Evolutionary conservation across 2,797 vertebrate genomes (phyloP), one percentile per base, ranked within the genome.

Genomic region (Oceanodroma leucorhoa): DNA sequence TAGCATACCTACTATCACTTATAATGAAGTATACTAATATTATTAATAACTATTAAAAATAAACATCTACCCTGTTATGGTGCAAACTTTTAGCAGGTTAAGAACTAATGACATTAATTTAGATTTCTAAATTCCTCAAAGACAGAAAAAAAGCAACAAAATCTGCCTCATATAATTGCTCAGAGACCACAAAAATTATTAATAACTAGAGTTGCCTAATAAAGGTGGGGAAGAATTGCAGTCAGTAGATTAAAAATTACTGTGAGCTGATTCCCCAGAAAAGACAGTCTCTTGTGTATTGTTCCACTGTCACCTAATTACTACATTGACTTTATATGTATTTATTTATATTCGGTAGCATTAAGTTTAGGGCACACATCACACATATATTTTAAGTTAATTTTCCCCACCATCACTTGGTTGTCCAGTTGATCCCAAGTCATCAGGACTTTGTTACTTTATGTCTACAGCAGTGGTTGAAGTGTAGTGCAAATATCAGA

Each of bases 11-110:
- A 67, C 61, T 32, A 92, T 79, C 71, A 78, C 65, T 94, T 92
- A 36, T 54, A 93, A 85, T 93, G 90, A 96, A 96, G 96, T 83
- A 80, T 51, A 92, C 84, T 67, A 65, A 87, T 90, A 83, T 75
- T 73, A 65, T 40, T 57, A 93, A 79, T 79, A 91, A 77, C 45
- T 92, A 88, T 95, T 95, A 91, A 94, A 93, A 80, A 84, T 53
- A 93, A 89, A 81, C 51, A 93, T 85, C 89, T 87, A 57, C 87
- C 41, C 48, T 67, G 27, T 80, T 54, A 64, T 7, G 48, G 64
- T 43, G 38, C 11, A 85, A 85, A 91, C 43, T 34, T 75, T 64
- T 53, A 95, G 80, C 27, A 90, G 32, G 38, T 78, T 80, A 87
- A 83, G 51, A 78, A 83, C 69, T 45, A 91, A 27, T 16, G 40